phyloP scores from a whole-genome alignment of 1,140 invertebrate genomes.

The Druon quercuslanigerum region DNA sequence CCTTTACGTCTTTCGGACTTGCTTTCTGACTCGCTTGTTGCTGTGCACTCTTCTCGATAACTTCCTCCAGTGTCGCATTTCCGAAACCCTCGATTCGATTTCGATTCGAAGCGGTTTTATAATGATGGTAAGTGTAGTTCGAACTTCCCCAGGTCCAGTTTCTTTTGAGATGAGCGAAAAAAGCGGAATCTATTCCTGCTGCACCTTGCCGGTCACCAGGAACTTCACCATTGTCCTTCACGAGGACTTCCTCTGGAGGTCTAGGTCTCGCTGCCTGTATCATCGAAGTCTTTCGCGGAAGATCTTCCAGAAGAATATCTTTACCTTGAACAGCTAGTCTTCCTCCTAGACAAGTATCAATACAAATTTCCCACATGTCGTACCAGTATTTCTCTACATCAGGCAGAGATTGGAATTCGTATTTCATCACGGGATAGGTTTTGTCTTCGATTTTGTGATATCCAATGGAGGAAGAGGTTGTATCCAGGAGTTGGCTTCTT shows the following conservation, averaged over 20 bases:
- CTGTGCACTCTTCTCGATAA: conserved; percentile 28
- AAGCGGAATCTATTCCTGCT: conserved; percentile 82
- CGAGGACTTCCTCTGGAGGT: conserved; percentile 70
- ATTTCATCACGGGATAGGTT: conserved; percentile 76
- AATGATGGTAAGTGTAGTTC: conserved; percentile 47
- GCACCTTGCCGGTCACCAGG: conserved; percentile 85
- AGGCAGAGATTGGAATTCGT: conserved; percentile 76
- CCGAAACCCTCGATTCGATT: not conserved
- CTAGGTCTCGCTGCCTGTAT: conserved; percentile 68
- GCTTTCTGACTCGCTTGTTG: conserved; percentile 39
- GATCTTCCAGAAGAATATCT: conserved; percentile 75
- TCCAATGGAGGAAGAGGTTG: conserved; percentile 78
- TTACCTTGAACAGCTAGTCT: conserved; percentile 71
- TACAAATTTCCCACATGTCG: conserved; percentile 81
- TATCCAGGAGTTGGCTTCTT: conserved; percentile 80
- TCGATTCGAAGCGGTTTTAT: conserved; percentile 36
- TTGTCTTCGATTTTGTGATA: conserved; percentile 81
- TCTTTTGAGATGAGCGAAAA: conserved; percentile 82
- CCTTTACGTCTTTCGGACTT: not conserved
- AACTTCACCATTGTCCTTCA: conserved; percentile 77
- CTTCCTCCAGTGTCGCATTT: conserved; percentile 23
- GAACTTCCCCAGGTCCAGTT: conserved; percentile 80
- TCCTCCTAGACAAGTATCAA: conserved; percentile 81
- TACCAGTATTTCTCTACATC: conserved; percentile 85
- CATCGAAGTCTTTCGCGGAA: conserved; percentile 76